phyloP scores from a whole-genome alignment of 2,888 invertebrate species.

The Acronicta leporina region DNA sequence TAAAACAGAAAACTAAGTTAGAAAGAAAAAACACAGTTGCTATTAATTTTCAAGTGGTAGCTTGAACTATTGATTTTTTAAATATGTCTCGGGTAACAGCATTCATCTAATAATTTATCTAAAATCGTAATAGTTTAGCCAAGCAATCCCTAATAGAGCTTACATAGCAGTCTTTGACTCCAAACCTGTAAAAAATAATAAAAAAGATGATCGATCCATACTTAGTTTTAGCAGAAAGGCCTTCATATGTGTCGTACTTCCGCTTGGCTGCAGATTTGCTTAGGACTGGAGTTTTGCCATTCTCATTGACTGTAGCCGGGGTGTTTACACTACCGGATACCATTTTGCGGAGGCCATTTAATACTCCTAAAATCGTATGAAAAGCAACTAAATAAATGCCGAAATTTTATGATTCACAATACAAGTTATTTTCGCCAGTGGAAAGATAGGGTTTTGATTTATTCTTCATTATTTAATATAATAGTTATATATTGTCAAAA shows the following conservation, averaged over 20 bases:
- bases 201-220: conserved; percentile 64
- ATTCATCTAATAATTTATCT: no score
- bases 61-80: no score
- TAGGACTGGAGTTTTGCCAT: conserved; percentile 88
- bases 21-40: neutral
- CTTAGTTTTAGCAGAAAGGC: conserved; percentile 92
- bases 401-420: no score
- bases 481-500: no score
- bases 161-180: neutral
- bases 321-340: conserved; percentile 91
- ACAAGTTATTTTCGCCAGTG: no score
- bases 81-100: no score
- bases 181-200: neutral
- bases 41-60: neutral
- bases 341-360: conserved; percentile 93
- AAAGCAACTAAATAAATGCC: neutral
- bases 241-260: conserved; percentile 89
- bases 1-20: conserved; percentile 59
- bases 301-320: conserved; percentile 80
- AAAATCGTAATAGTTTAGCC: no score
- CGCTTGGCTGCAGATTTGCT: conserved; percentile 91
- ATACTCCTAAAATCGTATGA: conserved; percentile 89
- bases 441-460: no score
- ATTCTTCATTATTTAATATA: no score
- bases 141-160: neutral